Base-by-base conservation (phyloP, 2,113 vertebrate species). In the Apus apus region DNA sequence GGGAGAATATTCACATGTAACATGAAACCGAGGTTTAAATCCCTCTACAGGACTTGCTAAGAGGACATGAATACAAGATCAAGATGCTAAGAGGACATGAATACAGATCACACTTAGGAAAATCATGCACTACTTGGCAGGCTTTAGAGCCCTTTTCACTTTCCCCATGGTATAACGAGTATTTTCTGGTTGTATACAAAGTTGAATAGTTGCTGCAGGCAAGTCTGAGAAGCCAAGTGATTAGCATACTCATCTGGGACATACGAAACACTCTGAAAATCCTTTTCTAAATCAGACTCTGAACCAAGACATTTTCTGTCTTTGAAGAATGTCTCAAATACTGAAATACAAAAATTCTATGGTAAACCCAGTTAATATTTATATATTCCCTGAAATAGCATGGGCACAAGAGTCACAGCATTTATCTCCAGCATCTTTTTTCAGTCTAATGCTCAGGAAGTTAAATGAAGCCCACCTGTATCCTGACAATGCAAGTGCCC, bases 241-340 rank as follows among this genome's bases (percentile, higher is more conserved):
- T 95, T 90, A 96, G 48, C 30, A 40, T 70, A 54, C 40, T 96
- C 71, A 40, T 68, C 71, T 90, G 94, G 85, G 92, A 94, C 66
- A 73, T 11, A 51, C 3, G 13, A 79, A 78, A 89, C 61, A 85
- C 57, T 61, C 68, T 85, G 81, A 91, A 94, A 95, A 85, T 72
- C 66, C 57, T 91, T 57, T 89, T 91, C 40, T 45, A 90, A 82
- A 79, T 66, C 46, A 50, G 43, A 81, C 53, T 36, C 46, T 85
- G 48, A 85, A 81, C 29, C 13, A 51, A 89, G 75, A 51, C 8
- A 29, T 40, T 67, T 89, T 76, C 43, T 40, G 60, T 62, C 70
- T 85, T 67, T 57, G 48, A 92, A 92, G 40, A 70, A 71, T 18
- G 26, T 81, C 25, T 76, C 20, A 61, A 76, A 51, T 48, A 57